These are phyloP conservation scores for Lasioglossum figueresi DNA, from an alignment of 2,888 invertebrate genomes.

Conservation along the genomic window DNA sequence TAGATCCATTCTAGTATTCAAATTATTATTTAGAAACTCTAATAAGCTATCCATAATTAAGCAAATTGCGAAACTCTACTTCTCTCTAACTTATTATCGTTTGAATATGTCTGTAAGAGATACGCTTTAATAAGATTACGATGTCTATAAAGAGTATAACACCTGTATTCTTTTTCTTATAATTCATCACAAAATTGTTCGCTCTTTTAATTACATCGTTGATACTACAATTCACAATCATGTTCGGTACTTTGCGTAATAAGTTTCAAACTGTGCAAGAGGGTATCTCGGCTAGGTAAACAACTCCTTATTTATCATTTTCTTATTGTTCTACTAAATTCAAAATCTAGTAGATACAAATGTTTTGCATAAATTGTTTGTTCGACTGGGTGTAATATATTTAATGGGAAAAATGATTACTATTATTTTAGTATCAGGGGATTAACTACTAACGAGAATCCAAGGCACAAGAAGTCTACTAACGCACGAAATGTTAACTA, in stretches of 20 bases:
- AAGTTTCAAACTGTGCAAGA: constrained; percentile 83
- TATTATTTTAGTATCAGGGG: constrained; percentile 78
- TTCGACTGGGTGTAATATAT: neutral
- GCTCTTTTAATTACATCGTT: neutral
- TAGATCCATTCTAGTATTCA: neutral
- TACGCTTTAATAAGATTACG: neutral
- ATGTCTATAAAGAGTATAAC: constrained; percentile 8
- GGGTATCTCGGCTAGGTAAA: constrained; percentile 82
- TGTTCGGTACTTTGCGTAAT: constrained; percentile 81
- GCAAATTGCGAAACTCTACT: neutral
- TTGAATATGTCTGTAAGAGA: neutral
- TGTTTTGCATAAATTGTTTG: neutral
- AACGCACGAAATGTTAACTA: constrained; percentile 83
- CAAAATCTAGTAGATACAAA: neutral
- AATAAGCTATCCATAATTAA: neutral
- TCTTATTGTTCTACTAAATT: neutral
- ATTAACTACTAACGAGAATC: constrained; percentile 74
- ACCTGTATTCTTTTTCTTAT: neutral
- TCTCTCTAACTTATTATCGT: neutral
- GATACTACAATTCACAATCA: constrained; percentile 50
- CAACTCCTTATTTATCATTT: neutral
- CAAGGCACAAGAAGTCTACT: constrained; percentile 71
- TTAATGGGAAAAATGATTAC: neutral
- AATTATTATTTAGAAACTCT: neutral
- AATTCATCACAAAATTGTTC: neutral